Evolutionary conservation across 1,140 invertebrate genomes (phyloP).

Genomic region (Drosophila bocqueti): DNA sequence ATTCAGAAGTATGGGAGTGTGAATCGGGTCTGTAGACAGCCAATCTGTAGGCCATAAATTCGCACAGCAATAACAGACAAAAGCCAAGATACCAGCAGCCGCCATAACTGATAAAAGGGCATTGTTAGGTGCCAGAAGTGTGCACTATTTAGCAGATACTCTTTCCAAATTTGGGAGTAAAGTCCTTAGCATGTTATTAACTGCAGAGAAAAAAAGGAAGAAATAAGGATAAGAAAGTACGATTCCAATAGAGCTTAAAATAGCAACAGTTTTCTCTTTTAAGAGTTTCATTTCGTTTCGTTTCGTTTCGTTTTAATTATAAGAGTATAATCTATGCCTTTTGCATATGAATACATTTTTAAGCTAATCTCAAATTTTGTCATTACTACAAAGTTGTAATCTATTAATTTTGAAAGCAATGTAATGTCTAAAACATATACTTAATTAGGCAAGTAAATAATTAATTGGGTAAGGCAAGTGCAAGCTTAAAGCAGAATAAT

Average conservation of each 20-base stretch:
- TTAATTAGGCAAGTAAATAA: not conserved
- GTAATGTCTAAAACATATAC: not conserved
- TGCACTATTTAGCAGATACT: not conserved
- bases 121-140: not conserved
- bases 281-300: too few relatives aligned
- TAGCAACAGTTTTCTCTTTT: not conserved
- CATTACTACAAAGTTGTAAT: not conserved
- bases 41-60: constrained; percentile 53
- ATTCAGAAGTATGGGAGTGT: constrained; percentile 3
- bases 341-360: too few relatives aligned
- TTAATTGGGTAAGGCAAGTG: not conserved
- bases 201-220: not conserved
- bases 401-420: too few relatives aligned
- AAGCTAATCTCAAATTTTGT: not conserved
- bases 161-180: not conserved
- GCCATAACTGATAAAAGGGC: constrained; percentile 21
- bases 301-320: not conserved
- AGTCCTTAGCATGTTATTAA: not conserved
- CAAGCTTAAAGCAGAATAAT: not conserved
- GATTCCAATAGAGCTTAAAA: not conserved
- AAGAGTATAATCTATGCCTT: too few relatives aligned
- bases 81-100: constrained; percentile 8
- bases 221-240: not conserved
- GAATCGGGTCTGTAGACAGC: constrained; percentile 13
- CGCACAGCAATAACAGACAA: constrained; percentile 40